phyloP scores from a whole-genome alignment of 1,140 invertebrate species.

The Panonychus citri region DNA sequence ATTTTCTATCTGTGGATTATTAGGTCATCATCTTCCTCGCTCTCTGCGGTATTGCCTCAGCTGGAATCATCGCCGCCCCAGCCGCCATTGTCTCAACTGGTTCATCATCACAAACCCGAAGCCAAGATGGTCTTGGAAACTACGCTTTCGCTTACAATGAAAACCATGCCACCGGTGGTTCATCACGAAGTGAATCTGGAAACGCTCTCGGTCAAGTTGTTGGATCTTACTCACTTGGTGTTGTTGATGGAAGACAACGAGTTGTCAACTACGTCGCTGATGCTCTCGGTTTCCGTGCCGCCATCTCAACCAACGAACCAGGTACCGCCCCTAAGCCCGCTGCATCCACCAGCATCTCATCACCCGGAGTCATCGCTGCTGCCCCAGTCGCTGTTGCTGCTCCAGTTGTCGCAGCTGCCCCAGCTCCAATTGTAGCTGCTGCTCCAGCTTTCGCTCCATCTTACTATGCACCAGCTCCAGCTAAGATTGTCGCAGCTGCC shows the following conservation, averaged over 20 bases:
- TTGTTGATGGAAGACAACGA: slow-evolving; percentile 14
- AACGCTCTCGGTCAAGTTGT: slow-evolving; percentile 12
- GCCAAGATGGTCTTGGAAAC: slow-evolving; percentile 16
- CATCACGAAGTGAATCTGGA: slow-evolving; percentile 15
- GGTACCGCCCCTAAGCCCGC: slow-evolving; percentile 1
- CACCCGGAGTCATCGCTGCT: not conserved
- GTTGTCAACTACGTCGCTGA: slow-evolving; percentile 19
- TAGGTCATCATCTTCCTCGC: slow-evolving; percentile 1
- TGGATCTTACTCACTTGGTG: slow-evolving; percentile 16
- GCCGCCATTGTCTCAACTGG: slow-evolving; percentile 17
- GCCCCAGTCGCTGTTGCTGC: not conserved
- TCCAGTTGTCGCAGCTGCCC: not conserved
- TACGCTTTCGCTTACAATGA: slow-evolving; percentile 19
- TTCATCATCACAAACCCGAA: slow-evolving; percentile 13
- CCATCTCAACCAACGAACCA: slow-evolving; percentile 13
- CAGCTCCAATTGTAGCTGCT: not conserved
- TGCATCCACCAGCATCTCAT: not conserved
- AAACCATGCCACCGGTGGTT: slow-evolving; percentile 18
- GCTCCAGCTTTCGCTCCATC: not conserved
- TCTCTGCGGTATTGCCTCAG: not conserved
- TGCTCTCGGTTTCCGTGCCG: slow-evolving; percentile 17
- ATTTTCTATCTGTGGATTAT: not conserved
- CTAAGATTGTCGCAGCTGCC: too few species aligned
- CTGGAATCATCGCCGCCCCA: not conserved
- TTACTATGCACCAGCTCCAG: too few species aligned